Evolutionary conservation across 2,797 vertebrate species (phyloP), one percentile per base, ranked within the genome.

Genomic region (Ataeniobius toweri): DNA sequence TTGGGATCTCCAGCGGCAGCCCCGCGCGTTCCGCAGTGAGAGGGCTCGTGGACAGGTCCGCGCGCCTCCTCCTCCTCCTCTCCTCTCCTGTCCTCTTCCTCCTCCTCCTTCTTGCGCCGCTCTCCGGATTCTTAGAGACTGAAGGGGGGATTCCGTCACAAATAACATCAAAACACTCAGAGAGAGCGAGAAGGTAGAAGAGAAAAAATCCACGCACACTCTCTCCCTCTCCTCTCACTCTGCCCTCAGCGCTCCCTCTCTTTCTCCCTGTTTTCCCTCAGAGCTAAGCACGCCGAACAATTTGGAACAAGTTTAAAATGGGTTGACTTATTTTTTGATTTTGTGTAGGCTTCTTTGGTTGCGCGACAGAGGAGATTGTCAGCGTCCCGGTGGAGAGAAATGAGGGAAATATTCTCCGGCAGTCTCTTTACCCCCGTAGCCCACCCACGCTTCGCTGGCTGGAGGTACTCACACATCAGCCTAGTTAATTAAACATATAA

Each of bases 11-110:
- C 93, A 80, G 86, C 84, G 88, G 90, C 89, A 92, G 91, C 92
- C 87, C 88, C 85, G 93, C 88, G 93, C 93, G 91, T 92, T 93
- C 93, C 92, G 95, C 94, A 95, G 93, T 93, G 93, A 94, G 93
- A 94, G 89, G 90, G 92, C 79, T 95, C 82, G 92, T 93, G 95
- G 94, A 94, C 93, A 94, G 94, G 94, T 90, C 94, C 90, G 90
- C 89, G 93, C 89, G 93, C 92, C 90, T 89, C 91, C 91, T 89
- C 91, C 89, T 88, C 91, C 85, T 80, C 91, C 88, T 89, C 90
- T 80, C 83, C 87, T 87, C 79, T 77, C 77, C 86, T 83, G 78
- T 85, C 80, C 81, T 90, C 90, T 89, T 89, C 91, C 82, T 79
- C 85, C 81, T 89, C 83, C 86, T 88, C 78, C 89, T 91, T 79